Evolutionary conservation across 2,797 vertebrate genomes (phyloP), one percentile per base, ranked within the genome.

Genomic region (Brachymystax lenok): DNA sequence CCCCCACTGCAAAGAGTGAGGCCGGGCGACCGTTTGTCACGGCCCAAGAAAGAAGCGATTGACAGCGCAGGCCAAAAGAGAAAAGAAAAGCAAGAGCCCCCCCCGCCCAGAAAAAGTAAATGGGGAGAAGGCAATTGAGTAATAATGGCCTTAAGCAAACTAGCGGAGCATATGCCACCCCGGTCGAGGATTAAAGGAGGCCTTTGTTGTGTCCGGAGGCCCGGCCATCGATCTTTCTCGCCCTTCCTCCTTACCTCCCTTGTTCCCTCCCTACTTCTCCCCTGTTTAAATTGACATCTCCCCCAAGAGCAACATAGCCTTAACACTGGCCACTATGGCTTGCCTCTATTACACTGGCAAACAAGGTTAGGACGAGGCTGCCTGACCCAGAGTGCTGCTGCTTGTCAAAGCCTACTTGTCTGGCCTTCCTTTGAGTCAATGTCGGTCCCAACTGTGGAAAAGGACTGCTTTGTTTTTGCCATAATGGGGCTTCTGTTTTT

Each of bases 131-230:
- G 76, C 82, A 79, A 84, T 83, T 77, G 83, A 81, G 83, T 79
- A 88, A 84, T 88, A 88, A 86, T 90, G 84, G 79, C 86, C 81
- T 84, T 88, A 86, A 82, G 82, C 83, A 82, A 85, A 84, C 86
- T 77, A 79, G 74, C 64, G 3, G 76, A 88, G 82, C 87, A 90
- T 90, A 90, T 90, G 88, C 84, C 85, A 79, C 67, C 73, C 79
- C 74, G 71, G 79, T 73, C 72, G 68, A 69, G 81, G 84, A 85
- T 84, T 86, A 88, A 85, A 85, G 76, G 71, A 76, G 21, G 72
- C 79, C 76, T 85, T 89, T 88, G 85, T 88, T 85, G 64, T 73
- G 79, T 75, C 70, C 76, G 56, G 79, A 80, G 83, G 76, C 79
- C 86, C 74, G 80, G 77, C 82, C 76, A 86, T 87, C 80, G 77